Base-by-base conservation (phyloP, 2,888 invertebrate species). In the Chrysolina haemoptera region DNA sequence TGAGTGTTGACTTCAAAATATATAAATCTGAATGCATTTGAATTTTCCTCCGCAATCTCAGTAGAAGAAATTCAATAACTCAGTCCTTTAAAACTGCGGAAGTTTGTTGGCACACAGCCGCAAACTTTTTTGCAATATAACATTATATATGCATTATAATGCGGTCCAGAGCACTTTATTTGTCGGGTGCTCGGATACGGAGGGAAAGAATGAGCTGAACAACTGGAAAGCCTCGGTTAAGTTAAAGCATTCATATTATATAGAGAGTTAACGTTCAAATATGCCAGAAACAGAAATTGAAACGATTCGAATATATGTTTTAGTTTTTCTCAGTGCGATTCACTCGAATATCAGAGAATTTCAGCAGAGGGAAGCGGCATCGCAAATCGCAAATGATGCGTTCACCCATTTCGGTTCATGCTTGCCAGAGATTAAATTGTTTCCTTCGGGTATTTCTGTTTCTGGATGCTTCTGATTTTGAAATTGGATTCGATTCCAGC, bases 221-320 rank as follows among this genome's bases (percentile, higher is more conserved):
- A 79, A 81, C 85, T 85, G 83, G 82, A 85, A 84, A 82, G 83
- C 83, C 82, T 75, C 76, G 86, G 84, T 83, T 84, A 87, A 87
- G 86, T 87, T 87, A 87, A 87, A 87, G 87, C 87, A 87, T 87
- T 87, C 87, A 87, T 87, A 86, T 87, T 87, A 87, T 87, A 87
- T 87, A 87, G 86, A 86, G 87, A 87, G 87, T 85, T 87, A 87
- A 86, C 87, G 87, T 87, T 87, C 87, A 87, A 87, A 88, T 88
- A 86, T 88, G 88, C 87, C 88, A 88, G 82, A 83, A 87, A 87
- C 88, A 88, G 88, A 88, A 88, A 88, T 88, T 88, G 88, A 87
- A 87, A 87, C 87, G 85, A 87, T 85, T 86, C 86, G 85, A 86
- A 86, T 86, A 85, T 86, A 86, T 87, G 86, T 87, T 86, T 85